These are phyloP conservation scores for Oryzias dopingdopingensis DNA, from an alignment of 2,797 vertebrate genomes.

Conservation along the genomic window DNA sequence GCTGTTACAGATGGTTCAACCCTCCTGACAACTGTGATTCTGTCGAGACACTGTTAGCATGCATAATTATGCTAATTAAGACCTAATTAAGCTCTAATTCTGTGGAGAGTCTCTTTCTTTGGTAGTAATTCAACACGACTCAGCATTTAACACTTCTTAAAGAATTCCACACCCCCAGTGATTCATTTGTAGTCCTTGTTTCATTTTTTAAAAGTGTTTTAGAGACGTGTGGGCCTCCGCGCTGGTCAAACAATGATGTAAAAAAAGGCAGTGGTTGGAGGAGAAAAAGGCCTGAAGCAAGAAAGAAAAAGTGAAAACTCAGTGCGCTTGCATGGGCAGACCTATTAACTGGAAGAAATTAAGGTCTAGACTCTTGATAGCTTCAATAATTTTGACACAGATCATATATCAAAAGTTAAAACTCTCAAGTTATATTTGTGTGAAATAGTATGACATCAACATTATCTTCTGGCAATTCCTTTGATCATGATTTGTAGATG, in stretches of 20 bases:
- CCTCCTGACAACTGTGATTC: constrained; percentile 99
- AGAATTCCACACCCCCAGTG: constrained; percentile 79
- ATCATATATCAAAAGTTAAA: constrained; percentile 33
- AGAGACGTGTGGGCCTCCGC: constrained; percentile 50
- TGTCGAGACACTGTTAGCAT: constrained; percentile 99
- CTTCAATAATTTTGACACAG: constrained; percentile 41
- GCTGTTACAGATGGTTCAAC: constrained; percentile 99
- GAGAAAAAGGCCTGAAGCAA: constrained; percentile 52
- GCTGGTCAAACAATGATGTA: constrained; percentile 73
- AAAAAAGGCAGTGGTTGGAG: constrained; percentile 54
- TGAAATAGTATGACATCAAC: constrained; percentile 14
- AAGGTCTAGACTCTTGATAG: constrained; percentile 13
- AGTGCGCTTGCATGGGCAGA: constrained; percentile 37
- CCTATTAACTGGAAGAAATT: constrained; percentile 31
- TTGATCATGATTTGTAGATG: constrained; percentile 23
- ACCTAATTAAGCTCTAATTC: constrained; percentile 99
- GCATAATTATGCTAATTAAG: constrained; percentile 99
- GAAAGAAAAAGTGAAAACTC: constrained; percentile 26
- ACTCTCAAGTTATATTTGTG: constrained; percentile 16
- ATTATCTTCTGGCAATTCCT: too few relatives aligned
- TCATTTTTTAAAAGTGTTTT: constrained; percentile 57
- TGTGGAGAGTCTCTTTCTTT: constrained; percentile 93
- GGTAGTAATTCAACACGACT: constrained; percentile 94
- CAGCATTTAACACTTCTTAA: constrained; percentile 90
- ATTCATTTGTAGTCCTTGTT: constrained; percentile 63